Evolutionary conservation across 2,113 vertebrate genomes (phyloP).

Genomic region (Pelobates fuscus): DNA sequence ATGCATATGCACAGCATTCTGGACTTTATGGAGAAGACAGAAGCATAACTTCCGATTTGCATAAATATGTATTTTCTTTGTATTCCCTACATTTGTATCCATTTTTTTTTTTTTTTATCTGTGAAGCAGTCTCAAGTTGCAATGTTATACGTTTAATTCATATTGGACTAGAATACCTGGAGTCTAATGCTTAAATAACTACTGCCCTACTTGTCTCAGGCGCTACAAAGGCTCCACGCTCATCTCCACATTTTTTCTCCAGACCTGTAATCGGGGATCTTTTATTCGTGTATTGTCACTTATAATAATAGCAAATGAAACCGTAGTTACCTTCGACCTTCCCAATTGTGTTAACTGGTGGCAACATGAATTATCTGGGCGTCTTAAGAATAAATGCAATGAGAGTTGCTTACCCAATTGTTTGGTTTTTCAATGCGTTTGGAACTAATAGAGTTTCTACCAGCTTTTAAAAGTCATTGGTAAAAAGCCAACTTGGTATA

Average conservation of each 20-base stretch:
- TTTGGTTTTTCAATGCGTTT: neutral
- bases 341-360: neutral
- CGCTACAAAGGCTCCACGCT: neutral
- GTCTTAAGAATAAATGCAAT: too few relatives aligned
- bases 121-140: neutral
- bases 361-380: too few relatives aligned
- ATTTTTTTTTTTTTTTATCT: neutral
- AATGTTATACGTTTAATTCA: neutral
- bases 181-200: neutral
- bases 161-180: neutral
- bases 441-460: neutral
- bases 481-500: neutral
- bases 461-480: neutral
- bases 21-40: constrained; percentile 24
- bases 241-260: too few relatives aligned
- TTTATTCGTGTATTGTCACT: neutral
- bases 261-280: neutral
- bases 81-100: too few relatives aligned
- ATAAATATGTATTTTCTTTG: neutral
- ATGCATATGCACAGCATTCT: constrained; percentile 44
- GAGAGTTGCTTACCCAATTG: too few relatives aligned
- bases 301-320: neutral
- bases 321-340: neutral
- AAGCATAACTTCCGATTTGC: neutral
- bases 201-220: neutral